Percentiles rank a stretch among this genome's conserved stretches.
These are phyloP conservation scores for Apamea sordens DNA, from an alignment of 2,888 invertebrate genomes.

Conservation along the genomic window DNA sequence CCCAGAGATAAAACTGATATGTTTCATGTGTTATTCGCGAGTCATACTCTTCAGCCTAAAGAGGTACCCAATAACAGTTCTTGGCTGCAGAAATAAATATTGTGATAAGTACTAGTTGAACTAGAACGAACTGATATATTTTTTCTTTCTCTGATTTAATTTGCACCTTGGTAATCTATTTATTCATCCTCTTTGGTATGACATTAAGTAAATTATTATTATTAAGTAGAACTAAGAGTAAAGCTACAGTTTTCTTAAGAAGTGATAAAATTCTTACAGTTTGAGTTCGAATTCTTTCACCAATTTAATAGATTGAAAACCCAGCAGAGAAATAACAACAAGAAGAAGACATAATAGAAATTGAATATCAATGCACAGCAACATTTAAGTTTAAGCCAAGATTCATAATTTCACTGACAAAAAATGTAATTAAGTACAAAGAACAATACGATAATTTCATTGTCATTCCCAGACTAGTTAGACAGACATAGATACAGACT, in stretches of 20 bases:
- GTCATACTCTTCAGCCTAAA: not conserved
- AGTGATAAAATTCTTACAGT: not conserved
- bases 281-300: conserved; percentile 10
- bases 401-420: conserved; percentile 1
- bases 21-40: not conserved
- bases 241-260: not conserved
- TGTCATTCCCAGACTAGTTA: not conserved
- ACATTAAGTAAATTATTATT: not conserved
- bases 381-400: conserved; percentile 14
- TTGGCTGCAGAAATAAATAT: not conserved
- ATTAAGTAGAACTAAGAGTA: not conserved
- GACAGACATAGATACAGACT: conserved; percentile 3
- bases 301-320: not conserved
- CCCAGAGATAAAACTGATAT: not conserved
- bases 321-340: not conserved
- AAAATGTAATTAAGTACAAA: not conserved
- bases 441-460: not conserved
- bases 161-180: not conserved
- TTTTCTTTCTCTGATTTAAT: not conserved
- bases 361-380: not conserved
- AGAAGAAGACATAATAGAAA: not conserved
- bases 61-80: not conserved
- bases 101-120: no score
- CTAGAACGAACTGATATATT: not conserved
- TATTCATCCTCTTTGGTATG: not conserved